Base-by-base conservation (phyloP, 92 coral and sea anemone species). In the Pocillopora meandrina region DNA sequence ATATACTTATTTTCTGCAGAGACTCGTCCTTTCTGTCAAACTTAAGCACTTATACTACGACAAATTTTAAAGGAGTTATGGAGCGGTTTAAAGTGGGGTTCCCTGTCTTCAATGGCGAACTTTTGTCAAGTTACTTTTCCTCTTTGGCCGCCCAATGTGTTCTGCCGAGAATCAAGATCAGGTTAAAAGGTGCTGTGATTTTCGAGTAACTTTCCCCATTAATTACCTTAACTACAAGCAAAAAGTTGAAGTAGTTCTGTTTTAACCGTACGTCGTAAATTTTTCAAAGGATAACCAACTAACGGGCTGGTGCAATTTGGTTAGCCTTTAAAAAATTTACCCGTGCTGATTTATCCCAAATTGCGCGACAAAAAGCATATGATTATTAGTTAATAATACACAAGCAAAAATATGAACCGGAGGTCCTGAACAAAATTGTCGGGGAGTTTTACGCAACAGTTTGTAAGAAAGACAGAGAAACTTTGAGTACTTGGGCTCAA, bases 41-140 rank as follows among this genome's bases (percentile, higher is more conserved):
- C 34, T 84, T 94, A 33, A 94, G 98, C 87, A 90, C 93, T 16
- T 94, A 92, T 79, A 86, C 92, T 19, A 91, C 78, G 88, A 82
- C 82, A 23, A 94, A 94, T 70, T 88, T 94, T 77, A 90, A 92
- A 18, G 86, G 58, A n/a, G 87, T 85, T 15, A 82, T 94, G 95
- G 88, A 92, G 33, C 93, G 82, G 47, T 94, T 91, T 16, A 91
- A 94, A 86, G 91, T 84, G 84, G 92, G 86, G 71, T 94, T 81
- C 69, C 95, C 98, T 4, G 85, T 90, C 59, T 76, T 92, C 82
- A 90, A 78, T 76, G 82, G 88, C 76, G 88, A 87, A 16, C 93
- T 94, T 72, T 91, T 94, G 59, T 87, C 92, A 61, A 82, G 42
- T 21, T 94, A 94, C 83, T 89, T 94, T 76, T 87, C 79, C 58